Base-by-base conservation (phyloP, 1,140 invertebrate species). In the Drosophila lini region DNA sequence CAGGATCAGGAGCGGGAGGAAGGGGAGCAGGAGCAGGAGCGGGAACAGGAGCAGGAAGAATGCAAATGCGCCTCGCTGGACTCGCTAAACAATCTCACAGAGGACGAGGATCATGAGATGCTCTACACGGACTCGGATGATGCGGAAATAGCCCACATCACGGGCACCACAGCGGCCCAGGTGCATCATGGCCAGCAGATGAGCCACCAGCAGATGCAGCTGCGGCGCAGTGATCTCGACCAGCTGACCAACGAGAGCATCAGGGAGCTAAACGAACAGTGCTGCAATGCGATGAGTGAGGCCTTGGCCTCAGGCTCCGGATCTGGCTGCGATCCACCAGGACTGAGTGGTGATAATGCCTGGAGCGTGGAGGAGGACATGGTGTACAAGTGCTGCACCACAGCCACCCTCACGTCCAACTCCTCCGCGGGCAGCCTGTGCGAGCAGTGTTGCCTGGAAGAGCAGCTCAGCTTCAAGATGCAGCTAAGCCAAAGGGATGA, bases 11-110 rank as follows among this genome's bases (percentile, higher is more conserved):
- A 13, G n/a, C 48, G 22, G 22, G 45, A 63, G 1, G 47, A 53
- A 13, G 57, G 67, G 16, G 34, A 60, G 25, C n/a, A 16, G 4
- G 13, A 16, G 5, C 16, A 56, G 22, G 7, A 42, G 2, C 16
- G n/a, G 2, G n/a, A 36, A 0, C 31, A 31, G 0, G 16, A 64
- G 22, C 42, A 57, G 28, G 57, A 61, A 5, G 60, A 61, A 13
- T 80, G 78, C 90, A 92, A 94, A n/a, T 93, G 94, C 13, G 94
- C 94, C 32, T 95, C 94, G 2, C 82, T 95, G 10, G 95, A 95
- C 88, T 95, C 94, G 32, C 92, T 95, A 5, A 95, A 95, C 42
- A 95, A 95, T 89, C 94, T 95, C 13, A 95, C 94, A 0, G 52
- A 55, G 0, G 94, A 94, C 45, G 83, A 90, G 56, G 76, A 83